These are phyloP conservation scores for Sceloporus tristichus DNA, from an alignment of 2,113 vertebrate genomes.

Conservation along the genomic window DNA sequence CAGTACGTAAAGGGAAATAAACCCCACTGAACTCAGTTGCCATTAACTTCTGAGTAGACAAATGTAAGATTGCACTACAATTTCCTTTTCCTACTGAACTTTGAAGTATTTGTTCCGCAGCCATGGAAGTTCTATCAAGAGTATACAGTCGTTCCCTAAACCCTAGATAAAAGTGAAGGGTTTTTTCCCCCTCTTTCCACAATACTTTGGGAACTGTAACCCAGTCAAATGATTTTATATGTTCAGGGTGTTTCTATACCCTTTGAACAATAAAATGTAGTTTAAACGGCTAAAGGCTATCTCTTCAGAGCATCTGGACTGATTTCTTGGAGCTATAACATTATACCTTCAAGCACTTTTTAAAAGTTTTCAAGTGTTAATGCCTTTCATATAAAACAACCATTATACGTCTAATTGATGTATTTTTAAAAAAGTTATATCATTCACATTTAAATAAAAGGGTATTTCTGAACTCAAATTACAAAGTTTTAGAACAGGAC, in stretches of 20 bases:
- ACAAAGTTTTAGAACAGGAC: constrained; percentile 64
- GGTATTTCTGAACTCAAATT: constrained; percentile 64
- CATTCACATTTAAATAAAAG: constrained; percentile 61
- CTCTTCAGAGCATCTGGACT: constrained; percentile 52
- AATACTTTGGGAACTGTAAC: constrained; percentile 61
- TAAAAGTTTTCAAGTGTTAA: constrained; percentile 34
- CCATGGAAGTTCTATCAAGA: not conserved
- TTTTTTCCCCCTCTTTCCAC: constrained; percentile 20
- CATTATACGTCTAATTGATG: constrained; percentile 64
- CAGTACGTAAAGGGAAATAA: not conserved
- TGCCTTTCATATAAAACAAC: constrained; percentile 48
- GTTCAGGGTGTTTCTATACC: constrained; percentile 47
- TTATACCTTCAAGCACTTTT: constrained; percentile 50
- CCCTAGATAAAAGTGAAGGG: constrained; percentile 54
- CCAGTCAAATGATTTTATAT: constrained; percentile 56
- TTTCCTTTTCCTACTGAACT: constrained; percentile 34
- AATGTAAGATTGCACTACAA: not conserved
- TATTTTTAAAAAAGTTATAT: constrained; percentile 57
- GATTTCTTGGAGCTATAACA: constrained; percentile 44
- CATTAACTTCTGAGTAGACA: not conserved
- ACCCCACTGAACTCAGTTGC: not conserved
- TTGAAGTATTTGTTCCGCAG: constrained; percentile 15
- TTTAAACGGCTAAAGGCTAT: constrained; percentile 63
- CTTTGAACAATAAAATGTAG: constrained; percentile 62
- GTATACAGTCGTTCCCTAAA: constrained; percentile 43